These are phyloP conservation scores for rat (Rattus norvegicus) DNA, from an alignment of 2,113 vertebrate species.

Conservation along the genomic window GRCr8 NC_086024.1:34904001-34904500, in stretches of 20 bases:
- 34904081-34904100: neutral
- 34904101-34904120: neutral
- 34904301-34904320: slow-evolving; percentile 68
- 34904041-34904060: neutral
- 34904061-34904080: neutral
- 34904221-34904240: slow-evolving; percentile 50
- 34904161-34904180: neutral
- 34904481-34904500: neutral
- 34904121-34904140: neutral
- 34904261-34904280: slow-evolving; percentile 50
- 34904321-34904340: slow-evolving; percentile 64
- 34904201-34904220: slow-evolving; percentile 54
- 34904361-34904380: neutral
- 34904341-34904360: slow-evolving; percentile 40
- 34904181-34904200: slow-evolving; percentile 25
- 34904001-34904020: neutral
- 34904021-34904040: neutral
- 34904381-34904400: neutral
- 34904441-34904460: neutral
- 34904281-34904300: slow-evolving; percentile 49
- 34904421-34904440: neutral
- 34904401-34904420: neutral
- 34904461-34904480: neutral
- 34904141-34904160: neutral
- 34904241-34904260: slow-evolving; percentile 57